These are phyloP conservation scores for Trichopria drosophilae DNA, from an alignment of 2,888 invertebrate species.

Conservation along the genomic window DNA sequence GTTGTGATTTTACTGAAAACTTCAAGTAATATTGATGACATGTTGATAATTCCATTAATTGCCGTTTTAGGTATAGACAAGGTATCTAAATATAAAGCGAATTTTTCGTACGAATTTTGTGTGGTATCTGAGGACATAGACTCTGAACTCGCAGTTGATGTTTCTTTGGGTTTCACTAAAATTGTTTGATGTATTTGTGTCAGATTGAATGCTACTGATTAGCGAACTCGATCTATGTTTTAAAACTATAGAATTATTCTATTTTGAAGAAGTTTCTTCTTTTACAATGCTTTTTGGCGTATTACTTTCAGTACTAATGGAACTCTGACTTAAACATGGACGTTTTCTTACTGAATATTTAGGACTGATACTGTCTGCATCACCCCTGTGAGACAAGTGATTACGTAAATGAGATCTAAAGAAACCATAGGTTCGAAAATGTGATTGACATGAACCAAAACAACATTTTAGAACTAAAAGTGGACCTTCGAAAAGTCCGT, in stretches of 20 bases:
- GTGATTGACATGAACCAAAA: not conserved
- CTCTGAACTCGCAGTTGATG: not conserved
- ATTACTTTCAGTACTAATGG: too few species aligned
- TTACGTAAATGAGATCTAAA: constrained; percentile 4
- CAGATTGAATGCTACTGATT: too few species aligned
- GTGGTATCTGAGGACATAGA: too few species aligned
- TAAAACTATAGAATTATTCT: too few species aligned
- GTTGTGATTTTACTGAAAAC: not conserved
- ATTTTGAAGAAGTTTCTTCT: too few species aligned
- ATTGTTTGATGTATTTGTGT: too few species aligned
- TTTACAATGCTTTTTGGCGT: too few species aligned
- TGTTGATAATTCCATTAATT: not conserved
- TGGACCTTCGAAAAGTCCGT: constrained; percentile 1
- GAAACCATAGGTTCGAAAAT: not conserved
- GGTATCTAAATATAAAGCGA: not conserved
- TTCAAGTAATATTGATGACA: not conserved
- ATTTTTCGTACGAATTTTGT: not conserved
- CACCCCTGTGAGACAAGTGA: not conserved
- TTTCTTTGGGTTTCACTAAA: too few species aligned
- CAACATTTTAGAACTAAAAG: constrained; percentile 2
- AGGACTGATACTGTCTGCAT: too few species aligned
- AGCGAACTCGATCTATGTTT: too few species aligned
- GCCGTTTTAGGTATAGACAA: not conserved
- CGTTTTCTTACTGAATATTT: too few species aligned
- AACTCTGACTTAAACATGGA: too few species aligned